Conservation (phyloP, 2,888 invertebrate species). For the Teleogryllus oceanicus region DNA sequence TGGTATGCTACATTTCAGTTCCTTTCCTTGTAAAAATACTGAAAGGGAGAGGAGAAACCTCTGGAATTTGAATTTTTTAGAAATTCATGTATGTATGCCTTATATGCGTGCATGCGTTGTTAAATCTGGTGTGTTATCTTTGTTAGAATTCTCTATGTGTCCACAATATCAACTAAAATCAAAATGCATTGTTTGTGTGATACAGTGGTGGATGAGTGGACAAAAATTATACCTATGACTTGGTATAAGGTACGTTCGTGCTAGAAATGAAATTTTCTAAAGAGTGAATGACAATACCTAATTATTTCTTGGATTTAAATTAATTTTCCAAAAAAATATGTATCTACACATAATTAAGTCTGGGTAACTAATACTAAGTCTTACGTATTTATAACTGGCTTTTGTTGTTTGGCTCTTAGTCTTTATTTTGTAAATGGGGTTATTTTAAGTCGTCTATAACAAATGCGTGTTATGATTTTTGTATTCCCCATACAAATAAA, state of each 20-base stretch:
- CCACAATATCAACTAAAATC: conserved; percentile 18
- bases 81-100: conserved; percentile 18
- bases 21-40: not conserved
- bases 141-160: conserved; percentile 2
- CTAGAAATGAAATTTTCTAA: conserved; percentile 18
- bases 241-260: conserved; percentile 18
- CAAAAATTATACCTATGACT: not conserved
- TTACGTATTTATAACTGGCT: conserved; percentile 11
- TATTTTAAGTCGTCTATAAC: conserved; percentile 27
- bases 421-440: conserved; percentile 27
- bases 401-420: conserved; percentile 18
- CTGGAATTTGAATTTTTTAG: conserved; percentile 9
- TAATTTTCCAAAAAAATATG: not conserved
- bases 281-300: conserved; percentile 18
- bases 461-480: conserved; percentile 30
- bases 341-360: not conserved
- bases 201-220: conserved; percentile 18
- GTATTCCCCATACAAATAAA: conserved; percentile 32
- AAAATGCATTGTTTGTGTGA: conserved; percentile 18
- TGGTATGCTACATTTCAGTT: conserved; percentile 18
- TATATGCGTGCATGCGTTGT: conserved; percentile 18
- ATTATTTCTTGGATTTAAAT: conserved; percentile 1
- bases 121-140: conserved; percentile 18
- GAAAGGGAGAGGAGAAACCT: not conserved
- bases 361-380: not conserved